A percentile compares a stretch with the other conserved stretches of the same genome.
These are phyloP conservation scores for Metellina segmentata DNA, from an alignment of 2,888 invertebrate genomes.

Conservation along the genomic window DNA sequence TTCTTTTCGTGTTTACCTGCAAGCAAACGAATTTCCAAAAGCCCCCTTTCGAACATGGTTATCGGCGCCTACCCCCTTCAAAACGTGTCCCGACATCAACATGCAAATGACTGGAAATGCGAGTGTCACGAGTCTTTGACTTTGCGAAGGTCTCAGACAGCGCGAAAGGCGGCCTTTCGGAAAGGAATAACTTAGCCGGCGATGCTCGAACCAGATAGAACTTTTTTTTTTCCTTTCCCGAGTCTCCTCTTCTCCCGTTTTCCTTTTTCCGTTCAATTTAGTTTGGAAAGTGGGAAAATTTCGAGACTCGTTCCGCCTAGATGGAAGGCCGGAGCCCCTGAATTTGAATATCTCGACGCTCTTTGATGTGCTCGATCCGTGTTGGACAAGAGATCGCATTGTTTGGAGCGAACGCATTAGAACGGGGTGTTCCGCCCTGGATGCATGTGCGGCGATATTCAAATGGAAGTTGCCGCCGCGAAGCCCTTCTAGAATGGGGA, in stretches of 20 bases:
- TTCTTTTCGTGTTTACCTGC: neutral
- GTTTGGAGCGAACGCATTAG: neutral
- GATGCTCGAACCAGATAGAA: neutral
- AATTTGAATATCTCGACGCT: neutral
- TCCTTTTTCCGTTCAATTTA: constrained; percentile 15
- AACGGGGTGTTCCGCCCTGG: neutral
- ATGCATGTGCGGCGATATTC: neutral
- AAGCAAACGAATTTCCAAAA: constrained; percentile 23
- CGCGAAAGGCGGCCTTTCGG: neutral
- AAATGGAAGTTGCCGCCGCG: neutral
- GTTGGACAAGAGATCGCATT: neutral
- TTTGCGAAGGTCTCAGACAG: neutral
- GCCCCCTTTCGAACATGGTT: neutral
- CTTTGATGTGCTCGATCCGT: neutral
- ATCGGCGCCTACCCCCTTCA: neutral
- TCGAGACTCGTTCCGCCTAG: neutral
- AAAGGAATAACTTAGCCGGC: neutral
- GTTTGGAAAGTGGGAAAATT: constrained; percentile 5
- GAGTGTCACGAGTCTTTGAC: constrained; percentile 6
- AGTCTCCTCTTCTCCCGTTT: neutral
- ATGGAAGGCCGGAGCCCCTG: neutral
- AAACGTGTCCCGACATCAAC: neutral
- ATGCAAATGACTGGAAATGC: constrained; percentile 23
- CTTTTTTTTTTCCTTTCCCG: neutral
- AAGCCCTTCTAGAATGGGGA: neutral